Evolutionary conservation across 1,140 invertebrate species (phyloP).

Genomic region (Drosophila prosaltans): DNA sequence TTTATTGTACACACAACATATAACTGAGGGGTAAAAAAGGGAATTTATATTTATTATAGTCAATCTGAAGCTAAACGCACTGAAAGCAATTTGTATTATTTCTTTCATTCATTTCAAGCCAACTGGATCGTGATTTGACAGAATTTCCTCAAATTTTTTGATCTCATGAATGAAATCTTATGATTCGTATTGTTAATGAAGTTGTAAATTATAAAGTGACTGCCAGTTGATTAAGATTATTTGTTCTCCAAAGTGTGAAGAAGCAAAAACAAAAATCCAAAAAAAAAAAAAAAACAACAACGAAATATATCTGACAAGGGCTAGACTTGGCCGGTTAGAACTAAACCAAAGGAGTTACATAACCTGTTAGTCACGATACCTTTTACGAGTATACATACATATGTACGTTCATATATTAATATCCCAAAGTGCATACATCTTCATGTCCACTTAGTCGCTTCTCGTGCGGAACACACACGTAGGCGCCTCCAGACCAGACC

Average conservation of each 20-base stretch:
- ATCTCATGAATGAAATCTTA: constrained; percentile 59
- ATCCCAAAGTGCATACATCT: constrained; percentile 15
- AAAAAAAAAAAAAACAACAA: neutral
- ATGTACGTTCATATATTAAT: too few relatives aligned
- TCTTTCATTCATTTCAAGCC: constrained; percentile 58
- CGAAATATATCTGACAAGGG: constrained; percentile 9
- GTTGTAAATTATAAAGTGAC: constrained; percentile 57
- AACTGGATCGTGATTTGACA: constrained; percentile 60
- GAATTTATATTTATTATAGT: neutral
- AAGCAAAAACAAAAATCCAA: neutral
- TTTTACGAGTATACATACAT: neutral
- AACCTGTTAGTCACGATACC: constrained; percentile 5
- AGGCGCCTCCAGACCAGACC: constrained; percentile 37
- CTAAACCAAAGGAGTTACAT: constrained; percentile 1
- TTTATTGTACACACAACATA: too few relatives aligned
- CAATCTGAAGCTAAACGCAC: constrained; percentile 10
- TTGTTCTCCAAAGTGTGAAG: neutral
- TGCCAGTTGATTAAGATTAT: constrained; percentile 6
- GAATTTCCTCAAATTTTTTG: constrained; percentile 48
- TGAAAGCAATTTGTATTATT: constrained; percentile 69
- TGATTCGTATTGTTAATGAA: constrained; percentile 62
- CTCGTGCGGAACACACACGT: constrained; percentile 68
- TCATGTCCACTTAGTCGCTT: constrained; percentile 59
- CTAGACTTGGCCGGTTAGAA: constrained; percentile 2
- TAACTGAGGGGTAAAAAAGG: too few relatives aligned